Conservation (phyloP, 2,113 vertebrate species). For the Hydrolagus affinis region DNA sequence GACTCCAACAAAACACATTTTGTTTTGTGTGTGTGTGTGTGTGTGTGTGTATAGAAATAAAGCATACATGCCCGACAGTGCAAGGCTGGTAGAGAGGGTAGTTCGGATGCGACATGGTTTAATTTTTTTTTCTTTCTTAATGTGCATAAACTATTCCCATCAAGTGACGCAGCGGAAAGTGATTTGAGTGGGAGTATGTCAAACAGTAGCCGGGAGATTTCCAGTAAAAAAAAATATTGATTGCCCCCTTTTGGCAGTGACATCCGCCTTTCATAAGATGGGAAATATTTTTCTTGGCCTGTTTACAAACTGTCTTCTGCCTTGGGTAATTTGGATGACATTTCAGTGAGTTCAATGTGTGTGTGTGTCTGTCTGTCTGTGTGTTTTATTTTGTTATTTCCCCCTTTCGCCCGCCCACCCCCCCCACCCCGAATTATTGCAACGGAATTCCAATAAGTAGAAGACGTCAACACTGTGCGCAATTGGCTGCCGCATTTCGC, state of each 20-base stretch:
- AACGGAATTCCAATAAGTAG: too few relatives aligned
- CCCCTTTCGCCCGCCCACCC: not conserved
- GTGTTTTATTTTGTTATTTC: not conserved
- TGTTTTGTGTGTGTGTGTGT: too few relatives aligned
- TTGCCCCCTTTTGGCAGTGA: not conserved
- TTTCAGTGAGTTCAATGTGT: not conserved
- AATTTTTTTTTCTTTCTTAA: too few relatives aligned
- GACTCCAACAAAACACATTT: too few relatives aligned
- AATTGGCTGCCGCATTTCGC: too few relatives aligned
- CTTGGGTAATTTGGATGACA: not conserved
- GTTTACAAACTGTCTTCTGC: not conserved
- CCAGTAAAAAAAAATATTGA: slow-evolving; percentile 12
- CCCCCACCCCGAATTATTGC: not conserved
- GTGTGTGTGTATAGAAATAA: too few relatives aligned
- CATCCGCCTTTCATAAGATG: not conserved
- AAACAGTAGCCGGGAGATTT: not conserved
- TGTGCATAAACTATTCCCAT: not conserved
- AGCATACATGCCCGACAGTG: too few relatives aligned
- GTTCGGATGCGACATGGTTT: too few relatives aligned
- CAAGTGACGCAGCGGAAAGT: not conserved
- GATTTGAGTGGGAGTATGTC: not conserved
- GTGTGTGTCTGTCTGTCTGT: too few relatives aligned
- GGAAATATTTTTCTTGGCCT: not conserved
- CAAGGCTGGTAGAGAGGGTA: too few relatives aligned
- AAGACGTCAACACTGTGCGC: too few relatives aligned